phyloP scores from a whole-genome alignment of 2,797 vertebrate genomes.

The Aratinga solstitialis region DNA sequence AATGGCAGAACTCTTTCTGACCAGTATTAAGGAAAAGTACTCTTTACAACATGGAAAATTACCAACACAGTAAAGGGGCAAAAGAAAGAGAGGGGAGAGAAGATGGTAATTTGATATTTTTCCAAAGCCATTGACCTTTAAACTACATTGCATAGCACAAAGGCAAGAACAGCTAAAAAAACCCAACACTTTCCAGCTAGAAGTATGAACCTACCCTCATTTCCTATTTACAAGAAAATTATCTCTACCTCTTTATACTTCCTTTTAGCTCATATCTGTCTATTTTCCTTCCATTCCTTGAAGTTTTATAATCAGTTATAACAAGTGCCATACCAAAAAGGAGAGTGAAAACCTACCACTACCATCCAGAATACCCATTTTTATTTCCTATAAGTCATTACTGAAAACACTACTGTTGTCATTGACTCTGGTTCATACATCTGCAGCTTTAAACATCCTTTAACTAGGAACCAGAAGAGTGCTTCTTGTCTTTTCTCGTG shows the following conservation, averaged over 20 bases:
- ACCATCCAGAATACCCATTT: neutral
- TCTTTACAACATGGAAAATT: neutral
- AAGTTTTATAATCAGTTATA: neutral
- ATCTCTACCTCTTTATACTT: neutral
- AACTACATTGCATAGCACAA: neutral
- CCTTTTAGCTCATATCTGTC: neutral
- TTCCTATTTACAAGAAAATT: neutral
- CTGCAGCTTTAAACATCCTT: neutral
- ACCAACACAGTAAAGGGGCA: neutral
- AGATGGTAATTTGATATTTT: neutral
- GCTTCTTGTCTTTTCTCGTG: neutral
- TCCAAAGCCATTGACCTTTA: neutral
- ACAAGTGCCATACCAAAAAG: neutral
- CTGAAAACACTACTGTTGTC: neutral
- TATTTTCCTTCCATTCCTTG: neutral
- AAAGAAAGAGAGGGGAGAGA: neutral
- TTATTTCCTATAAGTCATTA: neutral
- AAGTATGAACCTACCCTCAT: neutral
- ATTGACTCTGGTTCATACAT: neutral
- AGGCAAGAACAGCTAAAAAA: neutral
- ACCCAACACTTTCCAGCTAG: neutral
- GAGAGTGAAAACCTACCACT: neutral
- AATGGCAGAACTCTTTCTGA: neutral
- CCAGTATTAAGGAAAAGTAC: neutral
- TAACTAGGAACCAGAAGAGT: neutral